These are phyloP conservation scores for Penaeus japonicus DNA, from an alignment of 1,140 invertebrate species.

Conservation along the genomic window DNA sequence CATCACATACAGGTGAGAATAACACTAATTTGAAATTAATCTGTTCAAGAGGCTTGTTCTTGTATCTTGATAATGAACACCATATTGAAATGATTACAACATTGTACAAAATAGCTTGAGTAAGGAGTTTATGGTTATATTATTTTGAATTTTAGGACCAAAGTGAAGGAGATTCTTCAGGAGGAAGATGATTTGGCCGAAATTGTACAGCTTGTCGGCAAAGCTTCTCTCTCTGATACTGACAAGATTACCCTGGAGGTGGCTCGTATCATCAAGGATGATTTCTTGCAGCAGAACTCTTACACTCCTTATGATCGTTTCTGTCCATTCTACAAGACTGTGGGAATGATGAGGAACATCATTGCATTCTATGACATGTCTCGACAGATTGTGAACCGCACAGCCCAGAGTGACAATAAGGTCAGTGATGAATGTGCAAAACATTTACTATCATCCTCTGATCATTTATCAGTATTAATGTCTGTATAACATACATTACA, in stretches of 20 bases:
- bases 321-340: slow-evolving; percentile 99
- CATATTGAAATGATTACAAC: no score
- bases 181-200: slow-evolving; percentile 99
- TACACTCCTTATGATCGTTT: slow-evolving; percentile 97
- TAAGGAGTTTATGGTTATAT: not conserved
- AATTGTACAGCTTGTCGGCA: slow-evolving; percentile 99
- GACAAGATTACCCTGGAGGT: slow-evolving; percentile 99
- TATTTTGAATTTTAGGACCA: slow-evolving; percentile 73
- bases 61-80: no score
- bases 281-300: slow-evolving; percentile 98
- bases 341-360: slow-evolving; percentile 98
- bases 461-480: not conserved
- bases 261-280: slow-evolving; percentile 97
- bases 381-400: slow-evolving; percentile 95
- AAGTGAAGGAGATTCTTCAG: slow-evolving; percentile 96
- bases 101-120: no score
- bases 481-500: not conserved
- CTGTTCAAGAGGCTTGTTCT: no score
- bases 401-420: slow-evolving; percentile 96
- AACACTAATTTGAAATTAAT: slow-evolving; percentile 61
- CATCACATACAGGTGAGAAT: slow-evolving; percentile 76
- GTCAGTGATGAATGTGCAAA: not conserved
- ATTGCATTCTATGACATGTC: slow-evolving; percentile 98
- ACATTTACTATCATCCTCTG: not conserved
- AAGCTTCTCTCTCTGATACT: slow-evolving; percentile 96